These are phyloP conservation scores for Ceyx erithaca DNA, from an alignment of 2,797 vertebrate genomes.

Conservation along the genomic window DNA sequence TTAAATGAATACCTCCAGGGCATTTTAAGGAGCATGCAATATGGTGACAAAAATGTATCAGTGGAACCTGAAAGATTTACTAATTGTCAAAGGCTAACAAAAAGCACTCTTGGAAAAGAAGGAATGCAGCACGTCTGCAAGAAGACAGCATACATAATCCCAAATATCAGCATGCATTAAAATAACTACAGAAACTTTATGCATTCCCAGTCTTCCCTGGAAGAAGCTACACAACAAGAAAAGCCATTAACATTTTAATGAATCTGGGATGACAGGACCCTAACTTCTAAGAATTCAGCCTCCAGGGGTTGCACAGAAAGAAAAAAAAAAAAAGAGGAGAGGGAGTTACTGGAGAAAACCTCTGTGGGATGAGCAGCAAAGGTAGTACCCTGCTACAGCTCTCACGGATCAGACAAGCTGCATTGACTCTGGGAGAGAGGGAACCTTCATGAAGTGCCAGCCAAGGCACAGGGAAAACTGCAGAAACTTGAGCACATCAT, in stretches of 20 bases:
- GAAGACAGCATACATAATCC: not conserved
- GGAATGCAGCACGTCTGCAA: not conserved
- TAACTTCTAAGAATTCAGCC: conserved; percentile 6
- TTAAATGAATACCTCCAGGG: not conserved
- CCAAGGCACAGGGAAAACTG: fast-evolving
- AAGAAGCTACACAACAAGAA: conserved; percentile 58
- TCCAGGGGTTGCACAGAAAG: not conserved
- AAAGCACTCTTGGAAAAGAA: not conserved
- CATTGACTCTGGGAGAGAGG: not conserved
- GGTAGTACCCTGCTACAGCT: not conserved
- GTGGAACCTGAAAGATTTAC: not conserved
- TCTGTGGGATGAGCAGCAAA: not conserved
- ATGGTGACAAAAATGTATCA: not conserved
- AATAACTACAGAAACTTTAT: not conserved
- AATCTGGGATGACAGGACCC: not conserved
- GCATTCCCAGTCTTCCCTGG: not conserved
- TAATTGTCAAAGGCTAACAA: not conserved
- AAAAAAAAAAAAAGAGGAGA: not conserved
- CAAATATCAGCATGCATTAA: not conserved
- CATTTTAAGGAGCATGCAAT: not conserved
- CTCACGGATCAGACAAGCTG: not conserved
- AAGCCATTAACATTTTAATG: conserved; percentile 35
- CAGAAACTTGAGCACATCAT: not conserved
- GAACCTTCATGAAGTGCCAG: not conserved
- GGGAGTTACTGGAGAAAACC: not conserved